Evolutionary conservation across 2,113 vertebrate species (phyloP).

Genomic region (Bettongia penicillata): DNA sequence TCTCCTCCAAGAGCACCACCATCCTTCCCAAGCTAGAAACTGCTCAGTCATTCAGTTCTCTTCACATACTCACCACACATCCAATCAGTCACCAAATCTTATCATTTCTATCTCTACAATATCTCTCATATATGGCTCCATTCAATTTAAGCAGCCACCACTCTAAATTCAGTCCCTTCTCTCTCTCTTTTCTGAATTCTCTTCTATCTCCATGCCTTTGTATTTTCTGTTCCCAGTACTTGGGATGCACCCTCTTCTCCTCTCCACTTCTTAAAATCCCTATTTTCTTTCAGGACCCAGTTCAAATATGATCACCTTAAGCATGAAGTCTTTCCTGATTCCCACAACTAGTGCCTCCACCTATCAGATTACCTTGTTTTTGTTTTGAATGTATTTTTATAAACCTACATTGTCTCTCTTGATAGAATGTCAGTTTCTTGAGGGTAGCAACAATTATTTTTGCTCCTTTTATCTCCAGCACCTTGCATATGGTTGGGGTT

Average conservation of each 20-base stretch:
- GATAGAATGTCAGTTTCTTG: background rate
- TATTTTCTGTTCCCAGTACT: background rate
- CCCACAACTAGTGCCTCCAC: background rate
- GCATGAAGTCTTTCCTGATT: background rate
- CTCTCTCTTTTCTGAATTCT: background rate
- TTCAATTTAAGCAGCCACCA: background rate
- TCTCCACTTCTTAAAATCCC: background rate
- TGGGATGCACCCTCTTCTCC: background rate
- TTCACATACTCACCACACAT: background rate
- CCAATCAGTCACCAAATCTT: background rate
- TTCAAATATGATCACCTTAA: background rate
- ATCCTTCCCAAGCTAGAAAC: background rate
- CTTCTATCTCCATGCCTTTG: background rate
- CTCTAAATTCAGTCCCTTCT: background rate
- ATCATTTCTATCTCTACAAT: background rate
- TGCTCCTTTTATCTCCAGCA: background rate
- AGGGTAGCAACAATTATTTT: background rate
- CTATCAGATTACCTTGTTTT: background rate
- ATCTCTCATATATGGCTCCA: background rate
- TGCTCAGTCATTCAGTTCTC: background rate
- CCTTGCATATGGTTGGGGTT: background rate
- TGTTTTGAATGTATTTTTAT: background rate
- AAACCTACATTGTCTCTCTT: background rate
- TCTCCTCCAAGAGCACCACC: background rate
- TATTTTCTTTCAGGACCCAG: background rate